These are phyloP conservation scores for Lacerta viridis DNA, from an alignment of 2,797 vertebrate species.

Conservation along the genomic window DNA sequence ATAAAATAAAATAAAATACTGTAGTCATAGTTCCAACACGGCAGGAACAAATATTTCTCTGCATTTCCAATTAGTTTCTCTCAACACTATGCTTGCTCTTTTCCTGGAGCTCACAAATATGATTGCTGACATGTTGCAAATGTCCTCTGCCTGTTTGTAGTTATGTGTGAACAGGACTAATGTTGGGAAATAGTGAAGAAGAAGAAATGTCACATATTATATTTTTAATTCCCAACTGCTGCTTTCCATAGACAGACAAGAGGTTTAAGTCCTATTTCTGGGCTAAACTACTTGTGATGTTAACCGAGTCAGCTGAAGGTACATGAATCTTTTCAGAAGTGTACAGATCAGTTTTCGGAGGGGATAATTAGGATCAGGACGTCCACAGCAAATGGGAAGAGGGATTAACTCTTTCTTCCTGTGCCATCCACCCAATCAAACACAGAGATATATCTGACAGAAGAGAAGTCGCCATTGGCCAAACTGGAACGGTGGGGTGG, in stretches of 20 bases:
- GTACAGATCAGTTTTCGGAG: not conserved
- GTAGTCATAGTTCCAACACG: not conserved
- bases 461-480: too few relatives aligned
- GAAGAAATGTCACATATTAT: conserved; percentile 19
- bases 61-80: conserved; percentile 24
- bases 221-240: not conserved
- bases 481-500: too few relatives aligned
- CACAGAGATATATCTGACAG: too few relatives aligned
- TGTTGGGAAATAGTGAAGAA: not conserved
- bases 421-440: too few relatives aligned
- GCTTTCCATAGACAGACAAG: not conserved
- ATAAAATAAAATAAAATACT: not conserved
- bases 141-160: conserved; percentile 16
- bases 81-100: conserved; percentile 24
- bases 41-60: not conserved
- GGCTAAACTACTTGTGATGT: not conserved
- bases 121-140: conserved; percentile 21
- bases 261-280: not conserved
- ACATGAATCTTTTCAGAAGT: not conserved
- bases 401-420: not conserved
- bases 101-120: conserved; percentile 14
- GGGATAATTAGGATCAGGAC: not conserved
- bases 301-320: not conserved
- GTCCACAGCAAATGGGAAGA: not conserved
- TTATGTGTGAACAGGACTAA: not conserved